These are phyloP conservation scores for Caenorhabditis angaria DNA, from an alignment of 2,888 invertebrate genomes.

Conservation along the genomic window DNA sequence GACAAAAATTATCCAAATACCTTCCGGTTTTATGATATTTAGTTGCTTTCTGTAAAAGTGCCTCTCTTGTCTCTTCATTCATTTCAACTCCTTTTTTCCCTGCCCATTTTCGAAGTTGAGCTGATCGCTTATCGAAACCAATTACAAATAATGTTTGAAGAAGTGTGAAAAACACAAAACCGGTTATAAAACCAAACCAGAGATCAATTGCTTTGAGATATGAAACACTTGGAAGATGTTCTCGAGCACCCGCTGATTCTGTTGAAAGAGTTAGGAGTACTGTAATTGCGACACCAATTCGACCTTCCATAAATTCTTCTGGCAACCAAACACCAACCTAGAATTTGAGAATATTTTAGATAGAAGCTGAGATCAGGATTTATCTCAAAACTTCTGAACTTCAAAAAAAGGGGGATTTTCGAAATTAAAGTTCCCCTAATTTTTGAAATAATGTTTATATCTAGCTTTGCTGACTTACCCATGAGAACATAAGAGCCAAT, in stretches of 20 bases:
- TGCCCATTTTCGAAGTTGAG: slow-evolving; percentile 70
- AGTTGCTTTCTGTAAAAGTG: slow-evolving; percentile 63
- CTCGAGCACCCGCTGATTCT: slow-evolving; percentile 70
- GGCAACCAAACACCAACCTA: slow-evolving; percentile 72
- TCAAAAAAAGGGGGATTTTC: neutral
- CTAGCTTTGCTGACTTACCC: slow-evolving; percentile 48
- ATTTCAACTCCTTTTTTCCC: slow-evolving; percentile 61
- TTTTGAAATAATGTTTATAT: neutral
- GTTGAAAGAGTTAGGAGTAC: slow-evolving; percentile 71
- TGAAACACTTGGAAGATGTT: slow-evolving; percentile 71
- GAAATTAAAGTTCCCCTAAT: neutral
- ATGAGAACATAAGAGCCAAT: slow-evolving; percentile 71
- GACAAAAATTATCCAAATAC: slow-evolving; percentile 68
- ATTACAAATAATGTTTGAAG: slow-evolving; percentile 72
- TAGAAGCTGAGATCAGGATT: neutral
- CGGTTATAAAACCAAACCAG: slow-evolving; percentile 72
- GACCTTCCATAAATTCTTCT: slow-evolving; percentile 72
- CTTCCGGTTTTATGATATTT: slow-evolving; percentile 70
- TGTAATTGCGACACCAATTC: slow-evolving; percentile 72
- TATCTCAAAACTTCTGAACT: neutral
- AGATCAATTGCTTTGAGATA: slow-evolving; percentile 72
- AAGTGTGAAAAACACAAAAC: slow-evolving; percentile 72
- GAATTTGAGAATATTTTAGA: neutral
- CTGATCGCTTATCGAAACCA: slow-evolving; percentile 71
- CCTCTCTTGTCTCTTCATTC: slow-evolving; percentile 67